These are phyloP conservation scores for Vannuccia rotundouncinata DNA, from an alignment of 2,888 invertebrate species.

Conservation along the genomic window DNA sequence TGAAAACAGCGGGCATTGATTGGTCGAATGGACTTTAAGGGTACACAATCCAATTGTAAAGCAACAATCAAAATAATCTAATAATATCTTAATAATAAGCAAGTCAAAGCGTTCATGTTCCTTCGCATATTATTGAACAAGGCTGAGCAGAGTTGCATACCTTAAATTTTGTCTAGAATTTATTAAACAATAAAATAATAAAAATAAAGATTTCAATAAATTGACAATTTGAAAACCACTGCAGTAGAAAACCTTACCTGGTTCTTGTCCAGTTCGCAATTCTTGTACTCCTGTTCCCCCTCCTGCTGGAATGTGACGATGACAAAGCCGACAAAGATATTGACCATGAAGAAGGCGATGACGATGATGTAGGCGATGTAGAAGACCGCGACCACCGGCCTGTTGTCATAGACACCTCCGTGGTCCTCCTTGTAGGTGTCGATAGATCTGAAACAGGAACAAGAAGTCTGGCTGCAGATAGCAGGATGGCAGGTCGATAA, in stretches of 20 bases:
- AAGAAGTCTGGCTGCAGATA: background rate
- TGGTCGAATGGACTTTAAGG: too few relatives aligned
- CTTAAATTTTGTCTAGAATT: too few relatives aligned
- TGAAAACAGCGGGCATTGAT: too few relatives aligned
- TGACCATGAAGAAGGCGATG: slow-evolving; percentile 99
- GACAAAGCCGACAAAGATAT: slow-evolving; percentile 99
- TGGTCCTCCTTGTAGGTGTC: slow-evolving; percentile 90
- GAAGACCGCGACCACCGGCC: slow-evolving; percentile 93
- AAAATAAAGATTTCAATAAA: too few relatives aligned
- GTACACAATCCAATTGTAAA: too few relatives aligned
- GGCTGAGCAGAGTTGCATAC: too few relatives aligned
- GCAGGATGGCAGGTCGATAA: background rate
- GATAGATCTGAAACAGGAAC: slow-evolving; percentile 69
- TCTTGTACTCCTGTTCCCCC: slow-evolving; percentile 98
- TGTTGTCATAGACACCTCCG: slow-evolving; percentile 93
- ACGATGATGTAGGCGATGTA: slow-evolving; percentile 97
- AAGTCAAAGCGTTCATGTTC: too few relatives aligned
- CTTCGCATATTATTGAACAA: too few relatives aligned
- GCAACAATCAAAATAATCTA: too few relatives aligned
- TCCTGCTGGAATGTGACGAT: slow-evolving; percentile 99
- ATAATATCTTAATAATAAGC: too few relatives aligned
- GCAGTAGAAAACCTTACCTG: slow-evolving; percentile 62
- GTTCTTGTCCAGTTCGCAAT: slow-evolving; percentile 97
- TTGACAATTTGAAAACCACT: too few relatives aligned
- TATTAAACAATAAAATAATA: too few relatives aligned